Conservation (phyloP, 2,888 invertebrate genomes). For the Luperina testacea region DNA sequence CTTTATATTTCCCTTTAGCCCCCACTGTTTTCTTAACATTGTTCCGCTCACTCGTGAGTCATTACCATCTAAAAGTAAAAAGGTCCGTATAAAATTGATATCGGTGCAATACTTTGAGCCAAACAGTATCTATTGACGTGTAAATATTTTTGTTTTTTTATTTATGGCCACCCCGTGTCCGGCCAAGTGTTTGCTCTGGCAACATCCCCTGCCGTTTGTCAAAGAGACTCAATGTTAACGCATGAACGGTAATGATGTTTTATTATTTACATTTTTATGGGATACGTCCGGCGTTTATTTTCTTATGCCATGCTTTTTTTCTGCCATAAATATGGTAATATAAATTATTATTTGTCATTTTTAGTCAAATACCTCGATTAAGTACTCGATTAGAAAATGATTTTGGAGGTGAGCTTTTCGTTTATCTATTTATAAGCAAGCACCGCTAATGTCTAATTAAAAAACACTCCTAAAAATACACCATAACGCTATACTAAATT, state of each 20-base stretch:
- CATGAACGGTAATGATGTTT: conserved; percentile 66
- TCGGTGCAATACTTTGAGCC: conserved; percentile 68
- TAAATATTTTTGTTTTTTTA: conserved; percentile 75
- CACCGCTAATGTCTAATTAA: too few relatives aligned
- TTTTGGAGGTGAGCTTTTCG: neutral
- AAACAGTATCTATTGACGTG: conserved; percentile 73
- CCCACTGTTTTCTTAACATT: conserved; percentile 45
- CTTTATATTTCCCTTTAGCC: conserved; percentile 30
- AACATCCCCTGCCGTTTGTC: conserved; percentile 65
- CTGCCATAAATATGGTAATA: neutral
- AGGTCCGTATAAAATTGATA: conserved; percentile 60
- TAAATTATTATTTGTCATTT: neutral
- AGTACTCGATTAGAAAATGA: neutral
- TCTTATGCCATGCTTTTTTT: conserved; percentile 41
- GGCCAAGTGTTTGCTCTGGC: conserved; percentile 64
- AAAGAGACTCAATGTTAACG: conserved; percentile 68
- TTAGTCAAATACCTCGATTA: neutral
- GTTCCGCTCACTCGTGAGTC: conserved; percentile 41
- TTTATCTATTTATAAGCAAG: neutral
- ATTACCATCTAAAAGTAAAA: conserved; percentile 68
- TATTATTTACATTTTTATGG: conserved; percentile 70
- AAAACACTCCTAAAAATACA: too few relatives aligned
- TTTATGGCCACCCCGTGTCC: conserved; percentile 69
- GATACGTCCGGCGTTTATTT: conserved; percentile 56
- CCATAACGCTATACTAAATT: neutral